These are phyloP conservation scores for Tympanuchus pallidicinctus DNA, from an alignment of 2,113 vertebrate genomes.

Conservation along the genomic window DNA sequence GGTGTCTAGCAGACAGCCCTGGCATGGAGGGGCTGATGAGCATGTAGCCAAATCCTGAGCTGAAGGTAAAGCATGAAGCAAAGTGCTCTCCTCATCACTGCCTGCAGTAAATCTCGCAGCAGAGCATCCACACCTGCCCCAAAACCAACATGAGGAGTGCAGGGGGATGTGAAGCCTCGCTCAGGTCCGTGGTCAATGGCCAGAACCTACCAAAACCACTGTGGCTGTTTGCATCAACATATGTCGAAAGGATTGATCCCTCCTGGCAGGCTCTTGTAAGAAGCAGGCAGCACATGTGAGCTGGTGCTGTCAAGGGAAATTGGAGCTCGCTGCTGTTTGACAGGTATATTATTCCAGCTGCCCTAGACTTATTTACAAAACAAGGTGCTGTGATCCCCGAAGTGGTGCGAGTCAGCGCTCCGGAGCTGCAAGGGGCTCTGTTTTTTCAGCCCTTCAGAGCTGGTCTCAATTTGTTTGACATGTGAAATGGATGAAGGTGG, in stretches of 20 bases:
- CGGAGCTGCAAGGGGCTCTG: neutral
- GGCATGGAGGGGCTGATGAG: neutral
- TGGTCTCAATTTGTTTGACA: neutral
- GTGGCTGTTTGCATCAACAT: neutral
- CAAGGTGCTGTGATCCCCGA: neutral
- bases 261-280: constrained; percentile 9
- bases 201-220: fast-evolving
- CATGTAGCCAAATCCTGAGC: neutral
- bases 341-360: constrained; percentile 75
- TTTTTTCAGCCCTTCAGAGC: neutral
- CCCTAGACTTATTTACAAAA: constrained; percentile 73
- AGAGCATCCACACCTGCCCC: neutral
- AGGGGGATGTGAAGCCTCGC: neutral
- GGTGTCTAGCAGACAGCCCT: neutral
- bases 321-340: constrained; percentile 67
- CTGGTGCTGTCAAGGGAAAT: constrained; percentile 61
- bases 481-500: neutral
- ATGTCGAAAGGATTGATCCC: constrained; percentile 25
- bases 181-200: neutral
- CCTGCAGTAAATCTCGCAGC: neutral
- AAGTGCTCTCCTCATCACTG: neutral
- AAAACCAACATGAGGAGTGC: neutral
- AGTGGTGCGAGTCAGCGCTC: neutral
- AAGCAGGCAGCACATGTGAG: neutral
- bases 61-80: neutral